Evolutionary conservation across 2,888 invertebrate species (phyloP).

Genomic region (Osmoderma eremita): DNA sequence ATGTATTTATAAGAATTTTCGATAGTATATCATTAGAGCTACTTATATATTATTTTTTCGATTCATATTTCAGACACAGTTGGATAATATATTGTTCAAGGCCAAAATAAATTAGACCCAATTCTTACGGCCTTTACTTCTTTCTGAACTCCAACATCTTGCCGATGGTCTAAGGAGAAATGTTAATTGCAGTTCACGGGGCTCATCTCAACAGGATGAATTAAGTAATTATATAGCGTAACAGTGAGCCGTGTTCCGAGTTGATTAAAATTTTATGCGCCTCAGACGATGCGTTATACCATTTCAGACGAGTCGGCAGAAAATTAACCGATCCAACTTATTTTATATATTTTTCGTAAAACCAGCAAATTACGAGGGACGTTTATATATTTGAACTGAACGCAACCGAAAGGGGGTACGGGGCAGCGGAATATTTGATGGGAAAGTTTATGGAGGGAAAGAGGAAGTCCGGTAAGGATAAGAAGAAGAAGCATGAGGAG

Average conservation of each 20-base stretch:
- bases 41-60: too few species aligned
- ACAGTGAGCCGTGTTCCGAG: constrained; percentile 29
- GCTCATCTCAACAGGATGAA: constrained; percentile 24
- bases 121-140: too few species aligned
- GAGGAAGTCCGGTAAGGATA: background rate
- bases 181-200: constrained; percentile 13
- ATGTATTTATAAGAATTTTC: too few species aligned
- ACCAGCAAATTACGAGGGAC: constrained; percentile 28
- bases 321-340: constrained; percentile 36
- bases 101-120: too few species aligned
- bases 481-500: too few species aligned
- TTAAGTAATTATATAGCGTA: constrained; percentile 38
- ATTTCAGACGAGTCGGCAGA: constrained; percentile 26
- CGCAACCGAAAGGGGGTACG: background rate
- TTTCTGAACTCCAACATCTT: constrained; percentile 16
- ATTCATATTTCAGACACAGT: too few species aligned
- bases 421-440: background rate
- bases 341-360: constrained; percentile 36
- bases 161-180: constrained; percentile 18
- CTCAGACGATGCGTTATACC: constrained; percentile 31
- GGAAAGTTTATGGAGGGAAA: background rate
- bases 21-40: too few species aligned
- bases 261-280: constrained; percentile 39
- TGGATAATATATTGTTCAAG: too few species aligned
- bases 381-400: constrained; percentile 27